Evolutionary conservation across 2,113 vertebrate genomes (phyloP).

Genomic region (Chionomys nivalis): DNA sequence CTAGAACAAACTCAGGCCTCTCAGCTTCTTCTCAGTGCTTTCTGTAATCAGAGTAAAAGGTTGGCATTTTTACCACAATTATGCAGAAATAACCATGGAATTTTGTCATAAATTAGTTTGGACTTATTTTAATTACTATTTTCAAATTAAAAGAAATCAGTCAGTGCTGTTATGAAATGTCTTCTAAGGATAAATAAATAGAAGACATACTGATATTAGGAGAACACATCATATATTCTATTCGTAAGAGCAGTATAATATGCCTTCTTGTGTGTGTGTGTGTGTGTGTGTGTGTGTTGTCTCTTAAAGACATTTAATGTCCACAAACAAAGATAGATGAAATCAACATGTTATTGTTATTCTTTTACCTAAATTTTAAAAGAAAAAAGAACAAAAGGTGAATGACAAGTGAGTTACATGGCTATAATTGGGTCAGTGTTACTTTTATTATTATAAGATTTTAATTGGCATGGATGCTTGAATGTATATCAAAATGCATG

Average conservation of each 20-base stretch:
- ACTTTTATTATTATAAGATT: constrained; percentile 73
- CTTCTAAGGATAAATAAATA: constrained; percentile 1
- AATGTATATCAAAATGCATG: constrained; percentile 79
- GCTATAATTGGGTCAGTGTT: constrained; percentile 71
- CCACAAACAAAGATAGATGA: constrained; percentile 47
- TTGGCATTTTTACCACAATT: constrained; percentile 28
- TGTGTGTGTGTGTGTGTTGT: background rate
- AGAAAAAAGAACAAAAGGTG: constrained; percentile 65
- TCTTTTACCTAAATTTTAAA: constrained; percentile 64
- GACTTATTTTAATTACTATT: constrained; percentile 62
- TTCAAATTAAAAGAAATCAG: constrained; percentile 22
- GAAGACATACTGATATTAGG: background rate
- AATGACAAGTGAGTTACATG: constrained; percentile 53
- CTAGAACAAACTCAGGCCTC: background rate
- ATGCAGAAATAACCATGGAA: constrained; percentile 22
- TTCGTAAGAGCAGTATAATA: background rate
- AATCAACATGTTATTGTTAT: constrained; percentile 60
- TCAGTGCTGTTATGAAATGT: constrained; percentile 45
- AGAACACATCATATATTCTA: background rate
- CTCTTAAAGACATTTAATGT: constrained; percentile 20
- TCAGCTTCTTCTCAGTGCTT: background rate
- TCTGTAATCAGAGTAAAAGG: background rate
- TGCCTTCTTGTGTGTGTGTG: constrained; percentile 30
- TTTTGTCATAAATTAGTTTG: constrained; percentile 55
- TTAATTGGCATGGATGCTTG: constrained; percentile 69